Percentiles rank a stretch among this genome's conserved stretches.
Conservation (phyloP, 2,113 vertebrate genomes). For the Platichthys stellatus region DNA sequence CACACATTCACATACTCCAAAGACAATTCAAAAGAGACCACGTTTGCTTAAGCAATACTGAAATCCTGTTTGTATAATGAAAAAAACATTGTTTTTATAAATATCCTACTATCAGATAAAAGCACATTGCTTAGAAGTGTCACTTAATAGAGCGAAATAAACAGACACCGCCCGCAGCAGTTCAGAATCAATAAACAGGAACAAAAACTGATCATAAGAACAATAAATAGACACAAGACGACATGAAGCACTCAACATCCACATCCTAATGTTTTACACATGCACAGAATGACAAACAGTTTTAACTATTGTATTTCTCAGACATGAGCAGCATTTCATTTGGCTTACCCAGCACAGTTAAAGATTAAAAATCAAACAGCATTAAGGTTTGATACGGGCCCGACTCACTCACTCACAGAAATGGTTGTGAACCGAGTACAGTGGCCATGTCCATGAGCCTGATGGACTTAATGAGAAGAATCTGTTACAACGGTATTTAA, state of each 20-base stretch:
- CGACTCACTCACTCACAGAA: constrained; percentile 16
- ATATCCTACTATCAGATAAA: constrained; percentile 51
- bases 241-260: constrained; percentile 51
- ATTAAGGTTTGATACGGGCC: constrained; percentile 29
- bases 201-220: constrained; percentile 18
- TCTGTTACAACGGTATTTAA: constrained; percentile 43
- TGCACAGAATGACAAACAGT: constrained; percentile 1
- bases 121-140: constrained; percentile 41
- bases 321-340: constrained; percentile 48
- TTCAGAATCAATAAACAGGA: constrained; percentile 47
- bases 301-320: constrained; percentile 19
- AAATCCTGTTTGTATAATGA: constrained; percentile 14
- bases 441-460: constrained; percentile 5
- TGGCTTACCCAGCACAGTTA: constrained; percentile 40
- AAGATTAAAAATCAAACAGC: constrained; percentile 26
- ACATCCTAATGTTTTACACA: constrained; percentile 46
- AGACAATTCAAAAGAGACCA: constrained; percentile 35
- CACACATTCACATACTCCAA: constrained; percentile 50
- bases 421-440: background rate
- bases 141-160: constrained; percentile 55
- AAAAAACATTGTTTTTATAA: constrained; percentile 33
- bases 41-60: constrained; percentile 21
- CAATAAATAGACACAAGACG: constrained; percentile 68
- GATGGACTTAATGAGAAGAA: constrained; percentile 2
- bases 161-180: constrained; percentile 63